Evolutionary conservation across 2,888 invertebrate species (phyloP).

Genomic region (Coronaproctus castanopsis): DNA sequence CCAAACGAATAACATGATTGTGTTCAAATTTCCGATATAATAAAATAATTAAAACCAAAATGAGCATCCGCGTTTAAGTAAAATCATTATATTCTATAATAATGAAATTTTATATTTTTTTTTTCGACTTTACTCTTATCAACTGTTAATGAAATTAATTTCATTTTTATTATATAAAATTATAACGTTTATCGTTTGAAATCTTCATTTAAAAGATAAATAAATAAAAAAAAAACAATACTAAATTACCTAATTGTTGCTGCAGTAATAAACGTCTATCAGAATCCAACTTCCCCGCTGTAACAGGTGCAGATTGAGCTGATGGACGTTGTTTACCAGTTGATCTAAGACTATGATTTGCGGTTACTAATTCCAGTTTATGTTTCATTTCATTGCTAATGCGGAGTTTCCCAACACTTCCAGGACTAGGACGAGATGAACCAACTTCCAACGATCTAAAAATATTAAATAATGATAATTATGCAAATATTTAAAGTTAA

Average conservation of each 20-base stretch:
- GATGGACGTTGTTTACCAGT: conserved; percentile 25
- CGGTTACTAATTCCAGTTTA: conserved; percentile 67
- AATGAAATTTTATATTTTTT: too few species aligned
- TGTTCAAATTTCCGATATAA: too few species aligned
- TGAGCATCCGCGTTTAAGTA: too few species aligned
- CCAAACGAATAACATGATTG: too few species aligned
- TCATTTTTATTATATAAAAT: too few species aligned
- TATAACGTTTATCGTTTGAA: too few species aligned
- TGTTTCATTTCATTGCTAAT: conserved; percentile 82
- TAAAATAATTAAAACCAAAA: too few species aligned
- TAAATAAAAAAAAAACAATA: too few species aligned
- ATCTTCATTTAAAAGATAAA: too few species aligned
- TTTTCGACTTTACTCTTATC: too few species aligned
- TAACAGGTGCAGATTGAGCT: conserved; percentile 25
- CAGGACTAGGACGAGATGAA: conserved; percentile 58
- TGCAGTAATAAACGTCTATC: conserved; percentile 51
- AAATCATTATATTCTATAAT: too few species aligned
- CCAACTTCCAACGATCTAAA: conserved; percentile 51
- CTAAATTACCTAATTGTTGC: conserved; percentile 57
- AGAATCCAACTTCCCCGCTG: conserved; percentile 59
- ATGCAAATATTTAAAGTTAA: conserved; percentile 3
- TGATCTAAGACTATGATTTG: conserved; percentile 66
- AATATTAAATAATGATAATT: conserved; percentile 1
- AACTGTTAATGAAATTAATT: too few species aligned
- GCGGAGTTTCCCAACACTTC: conserved; percentile 74